Evolutionary conservation across 1,140 invertebrate species (phyloP), one percentile per base, ranked within the genome.

Genomic region (Bombus terrestris): DNA sequence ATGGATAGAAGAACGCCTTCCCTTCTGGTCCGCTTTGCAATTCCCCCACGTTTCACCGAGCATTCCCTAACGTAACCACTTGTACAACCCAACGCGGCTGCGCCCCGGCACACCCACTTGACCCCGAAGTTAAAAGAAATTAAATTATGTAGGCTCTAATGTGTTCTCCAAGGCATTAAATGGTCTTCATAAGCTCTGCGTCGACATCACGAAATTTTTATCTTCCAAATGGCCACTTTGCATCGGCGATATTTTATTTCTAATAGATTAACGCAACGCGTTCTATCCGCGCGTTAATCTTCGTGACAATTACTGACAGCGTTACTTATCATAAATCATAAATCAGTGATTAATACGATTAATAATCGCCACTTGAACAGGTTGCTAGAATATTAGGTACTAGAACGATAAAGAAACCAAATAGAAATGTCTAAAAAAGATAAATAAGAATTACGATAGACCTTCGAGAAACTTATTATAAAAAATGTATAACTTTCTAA

Each of bases 91-190:
- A 92, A 82, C 81, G 89, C 89, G 88, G 86, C 78, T 90, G 91
- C 89, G 88, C 88, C 81, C 88, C 39, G 91, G 81, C 91, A 90
- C 92, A 93, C 88, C 91, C 89, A 92, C 89, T 89, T 89, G 90
- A 92, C 85, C 87, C 86, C 86, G 43, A 85, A 91, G 83, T 88
- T 83, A 76, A 92, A 90, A 91, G 85, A 93, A 91, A 92, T 92
- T 77, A 92, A 92, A 92, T 92, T 92, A 92, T 91, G 86, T 91
- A 90, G 89, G 87, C 85, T 89, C 86, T 89, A 92, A 92, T 83
- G 64, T 69, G 74, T 18, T 77, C 72, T 43, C 62, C 37, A 68
- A 57, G 28, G 25, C 80, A 25, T 39, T 74, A 76, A 86, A 71
- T 15, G 39, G 25, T 73, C 69, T 53, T 32, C 35, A 12, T 69